Evolutionary conservation across 92 coral and sea anemone genomes (phyloP).

Genomic region (Scolanthus callimorphus): DNA sequence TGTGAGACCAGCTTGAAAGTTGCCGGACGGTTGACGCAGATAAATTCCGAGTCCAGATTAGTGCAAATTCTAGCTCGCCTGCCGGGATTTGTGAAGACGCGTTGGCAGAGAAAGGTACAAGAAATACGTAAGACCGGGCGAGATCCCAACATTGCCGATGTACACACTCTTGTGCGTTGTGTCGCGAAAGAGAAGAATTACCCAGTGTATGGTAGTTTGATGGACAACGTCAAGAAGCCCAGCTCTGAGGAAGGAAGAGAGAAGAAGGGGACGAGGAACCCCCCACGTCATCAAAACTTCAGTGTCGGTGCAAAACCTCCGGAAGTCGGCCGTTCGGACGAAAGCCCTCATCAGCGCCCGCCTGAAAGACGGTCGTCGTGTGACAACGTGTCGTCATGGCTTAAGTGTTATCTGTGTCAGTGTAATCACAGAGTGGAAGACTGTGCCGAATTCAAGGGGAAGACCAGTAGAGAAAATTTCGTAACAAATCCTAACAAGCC

Average conservation of each 20-base stretch:
- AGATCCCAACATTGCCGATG: slow-evolving; percentile 27
- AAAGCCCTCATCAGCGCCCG: background rate
- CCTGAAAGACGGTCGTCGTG: background rate
- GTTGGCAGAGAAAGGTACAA: slow-evolving; percentile 36
- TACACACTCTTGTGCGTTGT: slow-evolving; percentile 1
- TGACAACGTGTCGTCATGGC: background rate
- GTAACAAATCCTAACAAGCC: slow-evolving; percentile 46
- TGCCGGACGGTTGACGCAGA: slow-evolving; percentile 20
- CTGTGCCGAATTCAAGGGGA: slow-evolving; percentile 14
- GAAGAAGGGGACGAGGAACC: slow-evolving; percentile 16
- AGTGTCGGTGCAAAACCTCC: slow-evolving; percentile 4
- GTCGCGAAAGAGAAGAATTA: slow-evolving; percentile 45
- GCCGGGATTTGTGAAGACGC: slow-evolving; percentile 25
- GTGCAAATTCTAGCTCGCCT: slow-evolving; percentile 26
- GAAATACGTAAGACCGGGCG: slow-evolving; percentile 39
- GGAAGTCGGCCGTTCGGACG: background rate
- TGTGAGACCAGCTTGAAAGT: slow-evolving; percentile 33
- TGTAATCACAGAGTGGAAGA: slow-evolving; percentile 19
- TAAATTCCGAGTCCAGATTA: slow-evolving; percentile 33
- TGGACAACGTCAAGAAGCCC: slow-evolving; percentile 17
- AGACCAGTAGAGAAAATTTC: slow-evolving; percentile 34
- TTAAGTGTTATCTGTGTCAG: slow-evolving; percentile 22
- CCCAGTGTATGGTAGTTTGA: slow-evolving; percentile 13
- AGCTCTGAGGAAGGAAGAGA: slow-evolving; percentile 15
- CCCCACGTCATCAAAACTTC: slow-evolving; percentile 7